Evolutionary conservation across 1,140 invertebrate species (phyloP).

Genomic region (Pseudoatta argentina): DNA sequence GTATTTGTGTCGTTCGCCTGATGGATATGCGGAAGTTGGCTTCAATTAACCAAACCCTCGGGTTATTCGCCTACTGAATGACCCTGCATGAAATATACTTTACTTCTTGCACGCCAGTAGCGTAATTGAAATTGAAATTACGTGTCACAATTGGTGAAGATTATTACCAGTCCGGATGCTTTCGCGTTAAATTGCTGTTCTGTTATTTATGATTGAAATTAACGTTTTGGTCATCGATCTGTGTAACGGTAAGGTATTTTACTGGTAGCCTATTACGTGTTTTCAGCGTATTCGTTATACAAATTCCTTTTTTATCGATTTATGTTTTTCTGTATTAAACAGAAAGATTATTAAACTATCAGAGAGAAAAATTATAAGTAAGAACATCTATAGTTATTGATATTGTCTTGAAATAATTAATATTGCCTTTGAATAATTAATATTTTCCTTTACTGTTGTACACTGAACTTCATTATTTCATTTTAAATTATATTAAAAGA

Average conservation of each 20-base stretch:
- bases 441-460: background rate
- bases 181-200: background rate
- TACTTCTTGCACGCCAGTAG: background rate
- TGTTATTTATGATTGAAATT: conserved; percentile 16
- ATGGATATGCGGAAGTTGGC: conserved; percentile 39
- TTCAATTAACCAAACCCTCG: conserved; percentile 45
- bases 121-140: conserved; percentile 48
- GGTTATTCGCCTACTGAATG: conserved; percentile 20
- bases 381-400: background rate
- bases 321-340: background rate
- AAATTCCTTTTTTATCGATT: background rate
- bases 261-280: background rate
- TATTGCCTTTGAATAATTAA: background rate
- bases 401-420: background rate
- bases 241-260: background rate
- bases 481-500: background rate
- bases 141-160: conserved; percentile 23
- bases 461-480: background rate
- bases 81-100: conserved; percentile 30
- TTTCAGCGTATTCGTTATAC: background rate
- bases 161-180: conserved; percentile 2
- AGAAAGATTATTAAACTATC: background rate
- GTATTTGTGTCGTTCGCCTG: background rate
- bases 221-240: background rate
- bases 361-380: background rate